Evolutionary conservation across 2,797 vertebrate species (phyloP).

Genomic region (Rhyacichthys aspro): DNA sequence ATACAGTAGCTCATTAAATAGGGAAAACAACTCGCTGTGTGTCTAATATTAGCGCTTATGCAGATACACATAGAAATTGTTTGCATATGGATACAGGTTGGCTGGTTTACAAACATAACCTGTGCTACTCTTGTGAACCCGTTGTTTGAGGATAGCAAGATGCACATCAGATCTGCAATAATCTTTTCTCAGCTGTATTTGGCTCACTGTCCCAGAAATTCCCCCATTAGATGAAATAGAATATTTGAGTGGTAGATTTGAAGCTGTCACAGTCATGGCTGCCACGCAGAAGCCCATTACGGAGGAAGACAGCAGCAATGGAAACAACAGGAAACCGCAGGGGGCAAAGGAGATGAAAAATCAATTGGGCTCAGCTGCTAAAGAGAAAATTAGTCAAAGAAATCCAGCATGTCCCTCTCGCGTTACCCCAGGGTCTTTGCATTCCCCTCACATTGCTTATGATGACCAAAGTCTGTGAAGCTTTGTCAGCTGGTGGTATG

Average conservation of each 20-base stretch:
- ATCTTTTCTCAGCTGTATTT: conserved; percentile 42
- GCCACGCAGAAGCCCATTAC: conserved; percentile 62
- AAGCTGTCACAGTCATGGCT: conserved; percentile 52
- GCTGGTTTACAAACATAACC: conserved; percentile 22
- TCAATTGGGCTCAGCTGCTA: conserved; percentile 50
- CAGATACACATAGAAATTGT: conserved; percentile 16
- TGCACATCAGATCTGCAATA: conserved; percentile 39
- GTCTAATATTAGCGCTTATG: conserved; percentile 24
- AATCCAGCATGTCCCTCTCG: conserved; percentile 33
- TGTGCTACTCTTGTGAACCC: conserved; percentile 3
- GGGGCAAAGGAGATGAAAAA: conserved; percentile 51
- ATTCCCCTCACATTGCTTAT: conserved; percentile 26
- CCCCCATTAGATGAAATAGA: conserved; percentile 61
- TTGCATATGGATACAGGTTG: conserved; percentile 19
- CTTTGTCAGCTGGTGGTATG: conserved; percentile 17
- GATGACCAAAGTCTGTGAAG: conserved; percentile 8
- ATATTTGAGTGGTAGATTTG: conserved; percentile 55
- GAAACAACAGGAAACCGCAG: conserved; percentile 54
- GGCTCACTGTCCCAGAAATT: conserved; percentile 48
- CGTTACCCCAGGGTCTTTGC: conserved; percentile 16
- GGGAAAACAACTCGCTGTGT: conserved; percentile 32
- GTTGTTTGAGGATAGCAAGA: conserved; percentile 23
- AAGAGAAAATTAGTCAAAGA: conserved; percentile 49
- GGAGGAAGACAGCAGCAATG: conserved; percentile 44
- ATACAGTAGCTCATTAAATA: conserved; percentile 51